Conservation (phyloP, 2,113 vertebrate species). For the Clarias gariepinus region DNA sequence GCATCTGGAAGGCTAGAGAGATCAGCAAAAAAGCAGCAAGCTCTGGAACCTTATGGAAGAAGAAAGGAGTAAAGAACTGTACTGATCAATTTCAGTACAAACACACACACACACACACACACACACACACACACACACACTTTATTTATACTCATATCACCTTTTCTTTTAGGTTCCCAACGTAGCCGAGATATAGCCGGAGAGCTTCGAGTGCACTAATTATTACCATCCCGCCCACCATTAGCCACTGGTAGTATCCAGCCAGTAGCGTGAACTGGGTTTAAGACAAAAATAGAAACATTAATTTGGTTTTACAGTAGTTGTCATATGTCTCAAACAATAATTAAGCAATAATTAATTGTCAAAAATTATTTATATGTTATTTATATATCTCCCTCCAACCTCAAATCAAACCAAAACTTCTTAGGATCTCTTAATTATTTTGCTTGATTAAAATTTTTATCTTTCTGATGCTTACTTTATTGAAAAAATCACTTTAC, state of each 20-base stretch:
- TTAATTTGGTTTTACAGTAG: not conserved
- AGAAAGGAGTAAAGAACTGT: constrained; percentile 2
- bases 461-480: not conserved
- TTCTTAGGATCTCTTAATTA: not conserved
- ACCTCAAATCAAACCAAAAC: not conserved
- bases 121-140: constrained; percentile 17
- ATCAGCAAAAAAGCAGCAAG: constrained; percentile 84
- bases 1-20: constrained; percentile 81
- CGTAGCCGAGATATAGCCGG: constrained; percentile 80
- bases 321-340: not conserved
- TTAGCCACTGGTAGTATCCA: constrained; percentile 79
- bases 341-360: not conserved
- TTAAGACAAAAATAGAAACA: constrained; percentile 3
- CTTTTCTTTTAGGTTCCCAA: constrained; percentile 85
- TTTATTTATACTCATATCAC: constrained; percentile 60
- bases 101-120: constrained; percentile 17
- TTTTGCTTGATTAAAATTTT: not conserved
- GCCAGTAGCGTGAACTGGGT: constrained; percentile 76
- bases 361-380: not conserved
- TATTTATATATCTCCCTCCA: not conserved
- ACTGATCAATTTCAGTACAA: not conserved
- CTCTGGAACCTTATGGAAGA: constrained; percentile 76
- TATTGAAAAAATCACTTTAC: too few relatives aligned
- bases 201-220: constrained; percentile 70
- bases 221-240: constrained; percentile 74